Conservation (phyloP, 1,140 invertebrate genomes). For the Halesus radiatus region DNA sequence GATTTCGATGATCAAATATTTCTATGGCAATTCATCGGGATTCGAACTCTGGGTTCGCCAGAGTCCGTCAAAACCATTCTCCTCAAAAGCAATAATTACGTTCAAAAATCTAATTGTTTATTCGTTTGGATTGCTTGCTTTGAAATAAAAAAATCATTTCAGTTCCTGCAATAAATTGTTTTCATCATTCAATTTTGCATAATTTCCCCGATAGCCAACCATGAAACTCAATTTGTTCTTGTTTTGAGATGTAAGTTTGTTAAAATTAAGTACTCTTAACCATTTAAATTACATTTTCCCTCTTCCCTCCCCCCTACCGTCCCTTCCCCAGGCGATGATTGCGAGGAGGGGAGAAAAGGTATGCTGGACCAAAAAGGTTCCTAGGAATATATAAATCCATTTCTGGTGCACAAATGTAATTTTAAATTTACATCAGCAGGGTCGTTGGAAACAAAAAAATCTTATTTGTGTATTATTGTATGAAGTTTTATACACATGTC, state of each 20-base stretch:
- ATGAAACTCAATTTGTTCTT: conserved; percentile 26
- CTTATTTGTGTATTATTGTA: no score
- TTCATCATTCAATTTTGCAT: conserved; percentile 22
- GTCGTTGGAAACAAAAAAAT: neutral
- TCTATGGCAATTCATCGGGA: no score
- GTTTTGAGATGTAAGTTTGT: conserved; percentile 25
- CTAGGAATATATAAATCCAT: conserved; percentile 29
- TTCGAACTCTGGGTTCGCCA: no score
- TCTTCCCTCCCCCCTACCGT: neutral
- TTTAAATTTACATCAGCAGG: neutral
- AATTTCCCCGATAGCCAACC: conserved; percentile 12
- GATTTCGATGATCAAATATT: no score
- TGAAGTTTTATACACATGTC: no score
- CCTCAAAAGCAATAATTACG: no score
- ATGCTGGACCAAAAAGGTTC: neutral
- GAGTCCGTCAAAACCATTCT: no score
- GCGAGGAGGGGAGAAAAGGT: conserved; percentile 1
- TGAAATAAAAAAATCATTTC: neutral
- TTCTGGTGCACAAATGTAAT: conserved; percentile 17
- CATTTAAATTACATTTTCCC: conserved; percentile 22
- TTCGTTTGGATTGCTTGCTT: neutral
- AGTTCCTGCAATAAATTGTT: conserved; percentile 15
- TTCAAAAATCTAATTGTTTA: no score
- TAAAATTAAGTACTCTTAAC: conserved; percentile 32
- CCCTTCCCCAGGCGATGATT: conserved; percentile 14